Evolutionary conservation across 1,140 invertebrate species (phyloP).

Genomic region (Littorina saxatilis): DNA sequence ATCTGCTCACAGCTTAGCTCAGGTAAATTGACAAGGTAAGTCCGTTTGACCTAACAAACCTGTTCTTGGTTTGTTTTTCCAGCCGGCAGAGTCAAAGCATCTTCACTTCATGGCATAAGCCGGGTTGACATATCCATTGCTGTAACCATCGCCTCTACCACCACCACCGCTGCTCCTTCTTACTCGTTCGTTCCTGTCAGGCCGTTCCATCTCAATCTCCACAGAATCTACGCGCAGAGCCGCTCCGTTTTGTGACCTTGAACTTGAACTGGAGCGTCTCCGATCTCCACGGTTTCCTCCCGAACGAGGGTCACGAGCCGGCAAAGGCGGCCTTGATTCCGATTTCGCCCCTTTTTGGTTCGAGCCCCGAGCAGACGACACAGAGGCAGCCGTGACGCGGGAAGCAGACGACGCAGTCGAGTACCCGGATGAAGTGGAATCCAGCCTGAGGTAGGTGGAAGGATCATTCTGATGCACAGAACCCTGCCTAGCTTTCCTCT

Average conservation of each 20-base stretch:
- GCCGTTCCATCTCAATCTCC: not conserved
- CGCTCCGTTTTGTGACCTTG: not conserved
- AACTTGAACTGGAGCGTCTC: not conserved
- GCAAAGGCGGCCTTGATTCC: not conserved
- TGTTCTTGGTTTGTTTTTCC: no score
- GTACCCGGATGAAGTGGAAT: conserved; percentile 4
- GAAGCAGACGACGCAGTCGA: not conserved
- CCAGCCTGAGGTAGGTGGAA: not conserved
- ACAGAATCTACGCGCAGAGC: no score
- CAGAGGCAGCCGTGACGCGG: not conserved
- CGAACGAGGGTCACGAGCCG: not conserved
- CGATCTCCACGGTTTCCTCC: not conserved
- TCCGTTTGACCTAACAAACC: no score
- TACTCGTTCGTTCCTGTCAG: not conserved
- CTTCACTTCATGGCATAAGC: not conserved
- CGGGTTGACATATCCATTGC: not conserved
- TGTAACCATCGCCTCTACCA: not conserved
- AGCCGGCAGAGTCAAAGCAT: not conserved
- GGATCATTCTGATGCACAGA: not conserved
- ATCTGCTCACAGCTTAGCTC: no score
- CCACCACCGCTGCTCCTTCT: not conserved
- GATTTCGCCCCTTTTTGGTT: not conserved
- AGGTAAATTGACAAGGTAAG: no score
- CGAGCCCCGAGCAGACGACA: not conserved
- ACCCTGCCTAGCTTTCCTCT: conserved; percentile 47